A percentile compares a stretch with the other conserved stretches of the same genome.
phyloP scores from a whole-genome alignment of 2,888 invertebrate species.

The Laspeyria flexula region DNA sequence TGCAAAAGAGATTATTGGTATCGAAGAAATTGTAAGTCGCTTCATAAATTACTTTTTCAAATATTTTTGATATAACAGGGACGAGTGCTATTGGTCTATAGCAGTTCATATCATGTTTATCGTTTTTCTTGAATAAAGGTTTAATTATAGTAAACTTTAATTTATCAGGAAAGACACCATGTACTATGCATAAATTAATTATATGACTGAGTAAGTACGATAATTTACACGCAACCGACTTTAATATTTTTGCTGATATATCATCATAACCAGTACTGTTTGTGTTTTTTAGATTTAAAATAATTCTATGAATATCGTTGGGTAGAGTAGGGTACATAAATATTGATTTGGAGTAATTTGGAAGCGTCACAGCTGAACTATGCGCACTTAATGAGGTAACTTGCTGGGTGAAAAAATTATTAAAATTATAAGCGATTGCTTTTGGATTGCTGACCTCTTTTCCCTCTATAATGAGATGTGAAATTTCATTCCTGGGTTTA shows the following conservation, averaged over 20 bases:
- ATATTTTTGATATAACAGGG: not conserved
- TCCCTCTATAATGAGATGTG: not conserved
- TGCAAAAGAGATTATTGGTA: not conserved
- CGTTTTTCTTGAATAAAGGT: slow-evolving; percentile 2
- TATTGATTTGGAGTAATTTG: slow-evolving; percentile 3
- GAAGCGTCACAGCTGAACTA: not conserved
- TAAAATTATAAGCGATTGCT: not conserved
- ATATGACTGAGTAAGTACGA: not conserved
- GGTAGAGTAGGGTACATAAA: slow-evolving; percentile 14
- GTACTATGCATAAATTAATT: not conserved
- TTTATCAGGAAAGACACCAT: not conserved
- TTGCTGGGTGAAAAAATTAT: not conserved
- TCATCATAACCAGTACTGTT: slow-evolving; percentile 20
- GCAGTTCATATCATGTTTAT: not conserved
- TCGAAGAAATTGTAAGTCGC: not conserved
- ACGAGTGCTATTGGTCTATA: not conserved
- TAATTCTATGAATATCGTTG: slow-evolving; percentile 8
- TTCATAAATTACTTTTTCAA: not conserved
- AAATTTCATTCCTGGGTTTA: not conserved
- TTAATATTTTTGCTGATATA: slow-evolving; percentile 13
- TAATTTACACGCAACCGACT: not conserved
- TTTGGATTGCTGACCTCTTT: not conserved
- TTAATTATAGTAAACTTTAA: slow-evolving; percentile 2
- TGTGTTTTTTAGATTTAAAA: slow-evolving; percentile 14
- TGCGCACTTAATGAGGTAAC: not conserved